A percentile compares a stretch with the other conserved stretches of the same genome.
These are phyloP conservation scores for Anolis carolinensis DNA, from an alignment of 2,113 vertebrate species.

Conservation along the genomic window DNA sequence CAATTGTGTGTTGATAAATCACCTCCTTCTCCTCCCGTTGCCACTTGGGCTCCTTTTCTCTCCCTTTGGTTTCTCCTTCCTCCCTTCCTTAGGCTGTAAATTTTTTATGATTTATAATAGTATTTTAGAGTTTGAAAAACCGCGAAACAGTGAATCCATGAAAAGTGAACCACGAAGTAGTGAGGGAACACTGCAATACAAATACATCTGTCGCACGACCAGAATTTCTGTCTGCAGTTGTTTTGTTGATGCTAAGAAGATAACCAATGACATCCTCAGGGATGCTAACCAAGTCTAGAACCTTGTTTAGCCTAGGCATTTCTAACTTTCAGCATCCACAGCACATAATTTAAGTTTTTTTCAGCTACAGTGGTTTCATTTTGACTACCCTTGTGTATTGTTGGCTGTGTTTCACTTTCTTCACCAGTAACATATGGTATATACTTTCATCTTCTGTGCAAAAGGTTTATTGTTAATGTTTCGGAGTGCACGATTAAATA, in stretches of 20 bases:
- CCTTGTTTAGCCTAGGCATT: background rate
- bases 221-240: background rate
- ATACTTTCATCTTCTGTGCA: background rate
- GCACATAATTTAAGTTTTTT: background rate
- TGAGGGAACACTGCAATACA: too few species aligned
- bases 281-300: background rate
- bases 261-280: background rate
- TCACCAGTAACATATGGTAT: background rate
- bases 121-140: too few species aligned
- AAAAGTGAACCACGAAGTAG: too few species aligned
- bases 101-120: too few species aligned
- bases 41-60: too few species aligned
- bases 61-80: too few species aligned
- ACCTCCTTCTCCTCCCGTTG: too few species aligned
- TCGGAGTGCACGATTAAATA: background rate
- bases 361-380: background rate
- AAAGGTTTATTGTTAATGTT: background rate
- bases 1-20: too few species aligned
- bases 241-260: background rate
- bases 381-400: background rate
- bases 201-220: background rate
- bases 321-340: background rate
- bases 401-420: background rate
- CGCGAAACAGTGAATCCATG: too few species aligned
- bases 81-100: too few species aligned